Percentiles rank a stretch among this genome's conserved stretches.
Conservation (phyloP, 1,140 invertebrate species). For the Mya arenaria region DNA sequence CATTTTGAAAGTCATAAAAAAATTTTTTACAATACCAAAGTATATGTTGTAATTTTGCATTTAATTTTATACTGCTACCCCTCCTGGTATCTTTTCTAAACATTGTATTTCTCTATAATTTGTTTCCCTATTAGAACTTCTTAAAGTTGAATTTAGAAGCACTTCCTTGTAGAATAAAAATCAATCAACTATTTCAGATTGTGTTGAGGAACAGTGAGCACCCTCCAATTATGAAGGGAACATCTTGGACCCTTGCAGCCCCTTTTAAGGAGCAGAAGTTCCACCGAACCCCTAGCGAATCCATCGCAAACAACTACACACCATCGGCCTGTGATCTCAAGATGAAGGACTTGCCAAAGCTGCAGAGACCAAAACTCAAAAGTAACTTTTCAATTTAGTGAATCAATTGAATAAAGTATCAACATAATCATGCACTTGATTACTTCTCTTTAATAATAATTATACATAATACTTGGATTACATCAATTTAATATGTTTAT, state of each 20-base stretch:
- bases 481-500: too few species aligned
- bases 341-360: slow-evolving; percentile 82
- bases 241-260: slow-evolving; percentile 81
- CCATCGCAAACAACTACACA: slow-evolving; percentile 85
- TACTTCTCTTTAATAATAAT: too few species aligned
- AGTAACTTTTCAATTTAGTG: slow-evolving; percentile 49
- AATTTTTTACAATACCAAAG: too few species aligned
- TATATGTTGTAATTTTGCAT: too few species aligned
- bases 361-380: slow-evolving; percentile 70
- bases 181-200: slow-evolving; percentile 76
- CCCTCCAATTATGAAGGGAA: slow-evolving; percentile 81
- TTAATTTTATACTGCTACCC: too few species aligned
- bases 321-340: slow-evolving; percentile 83
- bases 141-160: too few species aligned
- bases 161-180: too few species aligned
- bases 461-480: too few species aligned
- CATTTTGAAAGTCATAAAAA: too few species aligned
- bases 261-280: slow-evolving; percentile 80
- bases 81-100: not conserved
- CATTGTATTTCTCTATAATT: not conserved
- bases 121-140: too few species aligned
- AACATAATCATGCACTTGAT: too few species aligned
- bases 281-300: slow-evolving; percentile 85
- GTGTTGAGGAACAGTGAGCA: slow-evolving; percentile 80
- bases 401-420: too few species aligned